Evolutionary conservation across 2,888 invertebrate species (phyloP), one percentile per base, ranked within the genome.

Genomic region (Eristalis arbustorum): DNA sequence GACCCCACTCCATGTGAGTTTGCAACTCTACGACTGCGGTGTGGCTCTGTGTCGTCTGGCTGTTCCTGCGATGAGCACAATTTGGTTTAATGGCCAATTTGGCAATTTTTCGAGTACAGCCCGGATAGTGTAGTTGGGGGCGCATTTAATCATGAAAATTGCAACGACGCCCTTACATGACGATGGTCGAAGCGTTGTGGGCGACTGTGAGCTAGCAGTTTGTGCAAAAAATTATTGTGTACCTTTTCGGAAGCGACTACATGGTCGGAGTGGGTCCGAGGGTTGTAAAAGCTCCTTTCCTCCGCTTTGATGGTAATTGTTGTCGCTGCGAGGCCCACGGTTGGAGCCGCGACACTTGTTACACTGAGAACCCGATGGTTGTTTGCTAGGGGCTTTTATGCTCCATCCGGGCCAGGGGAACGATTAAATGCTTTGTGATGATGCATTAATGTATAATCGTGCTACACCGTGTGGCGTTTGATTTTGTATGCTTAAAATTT

Each of bases 41-140:
- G n/a, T 31, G n/a, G 56, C 56, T 25, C 25, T 28, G 23, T 14
- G 22, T 28, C 59, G 59, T 25, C 59, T 59, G 59, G 25, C 25
- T 14, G 25, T 25, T 23, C 25, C 25, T 74, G 69, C 66, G 75
- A 72, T 72, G 83, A 83, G 87, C 78, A 63, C 82, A 79, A 83
- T 87, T 83, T 75, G 69, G 75, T 83, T 83, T 82, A 83, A 87
- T 83, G 83, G 67, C 78, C 87, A 87, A 87, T 87, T 87, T 83
- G 67, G 75, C 75, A 75, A 25, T 75, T 78, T 78, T 74, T 68
- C 74, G 76, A 76, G 71, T 25, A 63, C 31, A 56, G 49, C 56
- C 34, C 62, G 22, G 61, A 34, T 66, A 69, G 49, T 64, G 42
- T 76, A 84, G 68, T 59, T 77, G 73, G 72, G 72, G 42, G 64